These are phyloP conservation scores for Lutraria lutraria DNA, from an alignment of 2,888 invertebrate genomes.

Conservation along the genomic window DNA sequence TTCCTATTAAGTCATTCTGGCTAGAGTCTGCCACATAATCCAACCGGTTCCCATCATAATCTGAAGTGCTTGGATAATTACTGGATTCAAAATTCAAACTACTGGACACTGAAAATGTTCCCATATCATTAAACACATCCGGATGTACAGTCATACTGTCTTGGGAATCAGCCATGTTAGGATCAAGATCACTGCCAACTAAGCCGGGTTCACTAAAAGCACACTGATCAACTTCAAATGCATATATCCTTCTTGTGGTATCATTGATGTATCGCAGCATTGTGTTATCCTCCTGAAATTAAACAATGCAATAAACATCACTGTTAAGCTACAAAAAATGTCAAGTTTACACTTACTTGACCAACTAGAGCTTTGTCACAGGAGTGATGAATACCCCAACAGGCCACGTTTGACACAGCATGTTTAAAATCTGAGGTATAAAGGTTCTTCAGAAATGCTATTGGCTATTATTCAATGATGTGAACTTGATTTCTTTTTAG, in stretches of 20 bases:
- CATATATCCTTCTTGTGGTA: slow-evolving; percentile 84
- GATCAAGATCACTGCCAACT: neutral
- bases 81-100: slow-evolving; percentile 29
- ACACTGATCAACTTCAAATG: slow-evolving; percentile 84
- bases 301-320: slow-evolving; percentile 36
- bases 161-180: slow-evolving; percentile 25
- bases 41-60: slow-evolving; percentile 29
- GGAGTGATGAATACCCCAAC: too few species aligned
- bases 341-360: too few species aligned
- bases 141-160: slow-evolving; percentile 20
- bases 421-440: too few species aligned
- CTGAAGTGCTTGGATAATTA: neutral
- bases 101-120: slow-evolving; percentile 54
- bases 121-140: slow-evolving; percentile 70
- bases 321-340: neutral
- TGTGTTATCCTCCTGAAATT: slow-evolving; percentile 88
- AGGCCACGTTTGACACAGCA: too few species aligned
- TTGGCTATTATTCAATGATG: too few species aligned
- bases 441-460: too few species aligned
- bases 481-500: too few species aligned
- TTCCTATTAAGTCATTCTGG: slow-evolving; percentile 62
- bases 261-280: slow-evolving; percentile 88
- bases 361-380: too few species aligned
- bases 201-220: slow-evolving; percentile 1
- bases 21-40: slow-evolving; percentile 31